These are phyloP conservation scores for Lithobates pipiens DNA, from an alignment of 2,797 vertebrate species.

Conservation along the genomic window DNA sequence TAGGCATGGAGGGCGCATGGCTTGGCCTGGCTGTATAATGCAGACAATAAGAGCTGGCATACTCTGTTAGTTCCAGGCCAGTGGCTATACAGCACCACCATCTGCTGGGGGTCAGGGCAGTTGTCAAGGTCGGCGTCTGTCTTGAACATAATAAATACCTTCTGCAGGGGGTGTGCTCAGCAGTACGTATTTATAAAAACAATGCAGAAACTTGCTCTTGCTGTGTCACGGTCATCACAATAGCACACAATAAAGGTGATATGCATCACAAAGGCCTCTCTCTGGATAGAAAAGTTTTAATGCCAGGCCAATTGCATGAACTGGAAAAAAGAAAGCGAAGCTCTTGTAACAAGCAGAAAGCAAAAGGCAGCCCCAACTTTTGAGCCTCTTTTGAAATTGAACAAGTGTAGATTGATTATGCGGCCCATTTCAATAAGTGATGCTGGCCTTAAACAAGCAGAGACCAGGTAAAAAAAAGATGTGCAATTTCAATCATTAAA, in stretches of 20 bases:
- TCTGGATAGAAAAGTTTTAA: constrained; percentile 65
- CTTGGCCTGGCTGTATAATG: constrained; percentile 73
- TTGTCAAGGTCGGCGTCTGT: constrained; percentile 84
- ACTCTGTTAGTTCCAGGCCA: constrained; percentile 91
- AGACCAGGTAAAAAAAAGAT: background rate
- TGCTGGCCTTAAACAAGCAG: constrained; percentile 26
- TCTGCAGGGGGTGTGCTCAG: constrained; percentile 77
- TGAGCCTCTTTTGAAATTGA: background rate
- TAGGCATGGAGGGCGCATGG: constrained; percentile 66
- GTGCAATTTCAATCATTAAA: background rate
- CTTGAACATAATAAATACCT: constrained; percentile 70
- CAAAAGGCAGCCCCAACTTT: constrained; percentile 46
- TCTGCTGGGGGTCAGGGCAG: constrained; percentile 89
- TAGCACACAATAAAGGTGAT: constrained; percentile 79
- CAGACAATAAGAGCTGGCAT: constrained; percentile 90
- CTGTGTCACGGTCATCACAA: constrained; percentile 76
- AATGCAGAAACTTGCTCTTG: constrained; percentile 86
- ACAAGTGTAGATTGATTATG: background rate
- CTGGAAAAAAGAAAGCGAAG: constrained; percentile 44
- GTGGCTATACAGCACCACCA: constrained; percentile 86
- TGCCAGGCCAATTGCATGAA: constrained; percentile 64
- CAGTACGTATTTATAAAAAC: constrained; percentile 82
- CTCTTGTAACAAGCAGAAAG: constrained; percentile 62
- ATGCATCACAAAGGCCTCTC: constrained; percentile 86
- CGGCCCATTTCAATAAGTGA: background rate